A percentile compares a stretch with the other conserved stretches of the same genome.
These are phyloP conservation scores for Pelmatolapia mariae DNA, from an alignment of 2,113 vertebrate genomes.

Conservation along the genomic window DNA sequence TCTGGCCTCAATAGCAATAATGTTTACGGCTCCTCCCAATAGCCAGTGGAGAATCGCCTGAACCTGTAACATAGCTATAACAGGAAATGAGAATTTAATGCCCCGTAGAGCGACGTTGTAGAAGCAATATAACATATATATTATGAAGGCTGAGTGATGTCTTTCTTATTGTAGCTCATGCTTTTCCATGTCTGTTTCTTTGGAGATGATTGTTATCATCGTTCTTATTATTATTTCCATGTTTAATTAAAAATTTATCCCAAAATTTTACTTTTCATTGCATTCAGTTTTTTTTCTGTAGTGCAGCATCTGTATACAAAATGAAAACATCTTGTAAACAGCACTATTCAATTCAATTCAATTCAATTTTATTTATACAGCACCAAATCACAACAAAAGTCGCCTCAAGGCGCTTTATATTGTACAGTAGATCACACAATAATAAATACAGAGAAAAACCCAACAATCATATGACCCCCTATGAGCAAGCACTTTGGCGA, in stretches of 20 bases:
- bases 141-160: constrained; percentile 9
- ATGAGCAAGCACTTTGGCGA: too few relatives aligned
- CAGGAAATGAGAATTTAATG: constrained; percentile 55
- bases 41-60: constrained; percentile 43
- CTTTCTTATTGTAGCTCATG: background rate
- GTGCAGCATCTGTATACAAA: background rate
- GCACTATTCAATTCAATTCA: too few relatives aligned
- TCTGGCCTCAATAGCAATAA: constrained; percentile 45
- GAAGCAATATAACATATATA: constrained; percentile 19
- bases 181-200: background rate
- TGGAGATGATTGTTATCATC: background rate
- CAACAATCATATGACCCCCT: too few relatives aligned
- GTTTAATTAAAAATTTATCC: background rate
- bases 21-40: constrained; percentile 50
- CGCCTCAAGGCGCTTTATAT: too few relatives aligned
- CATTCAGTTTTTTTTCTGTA: background rate
- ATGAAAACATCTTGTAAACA: background rate
- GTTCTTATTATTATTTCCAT: background rate
- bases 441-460: too few relatives aligned
- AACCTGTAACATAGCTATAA: constrained; percentile 38
- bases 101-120: constrained; percentile 20
- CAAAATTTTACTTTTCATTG: background rate
- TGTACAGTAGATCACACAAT: too few relatives aligned
- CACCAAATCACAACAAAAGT: too few relatives aligned
- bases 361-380: too few relatives aligned